Evolutionary conservation across 1,140 invertebrate genomes (phyloP), one percentile per base, ranked within the genome.

Genomic region (Eueides isabella): DNA sequence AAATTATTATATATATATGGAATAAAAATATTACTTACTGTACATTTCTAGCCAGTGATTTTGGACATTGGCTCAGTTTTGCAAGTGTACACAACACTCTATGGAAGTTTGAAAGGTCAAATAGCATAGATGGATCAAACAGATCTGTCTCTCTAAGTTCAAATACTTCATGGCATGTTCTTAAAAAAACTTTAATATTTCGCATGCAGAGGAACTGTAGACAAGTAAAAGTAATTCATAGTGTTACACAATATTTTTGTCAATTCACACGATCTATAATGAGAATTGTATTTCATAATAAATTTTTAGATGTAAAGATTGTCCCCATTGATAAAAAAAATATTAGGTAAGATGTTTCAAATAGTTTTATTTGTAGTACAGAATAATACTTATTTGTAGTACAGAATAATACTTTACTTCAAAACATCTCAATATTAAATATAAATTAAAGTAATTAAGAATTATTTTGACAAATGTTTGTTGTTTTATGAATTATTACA

Each of bases 51-150:
- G 91, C 93, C 78, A 94, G 88, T 31, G 94, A 96, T 89, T 96
- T 96, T 0, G 95, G 94, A 82, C 96, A 97, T 82, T 97, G 96
- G 30, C 98, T 98, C 41, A 99, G 93, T 83, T 96, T 97, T 14
- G 98, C 98, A 14, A 99, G 92, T 1, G 97, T 98, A 83, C 97
- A 97, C 26, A 99, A 94, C 19, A 99, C 98, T 91, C 97, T 95
- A 91, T 97, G 97, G 90, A 99, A 99, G 93, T 99, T 97, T 33
- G 97, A 97, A 29, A 98, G 94, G 90, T 99, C 98, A 92, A 99
- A 99, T 4, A 99, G 93, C 96, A 98, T 98, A 5, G 95, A 95
- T 0, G 98, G 96, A 81, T 99, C 98, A 92, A 99, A 99, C 2
- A 99, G 93, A 88, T 99, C 98, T n/a, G 94, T 94, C 73, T 98